phyloP scores from a whole-genome alignment of 2,797 vertebrate species.

The Gallinago solitaria region DNA sequence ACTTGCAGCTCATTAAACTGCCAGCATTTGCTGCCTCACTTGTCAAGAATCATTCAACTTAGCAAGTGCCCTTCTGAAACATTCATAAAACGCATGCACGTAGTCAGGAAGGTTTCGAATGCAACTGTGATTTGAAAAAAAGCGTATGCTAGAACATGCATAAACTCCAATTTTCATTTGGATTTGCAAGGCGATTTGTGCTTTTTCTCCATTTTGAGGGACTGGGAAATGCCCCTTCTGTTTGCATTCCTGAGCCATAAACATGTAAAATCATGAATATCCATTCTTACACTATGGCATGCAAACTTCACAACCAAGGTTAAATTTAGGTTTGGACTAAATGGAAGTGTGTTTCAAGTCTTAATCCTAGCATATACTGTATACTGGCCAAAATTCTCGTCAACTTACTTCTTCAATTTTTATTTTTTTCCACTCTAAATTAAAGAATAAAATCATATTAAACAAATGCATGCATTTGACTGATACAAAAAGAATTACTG shows the following conservation, averaged over 20 bases:
- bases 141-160: neutral
- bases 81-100: conserved; percentile 63
- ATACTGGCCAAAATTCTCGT: neutral
- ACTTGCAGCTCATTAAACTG: conserved; percentile 84
- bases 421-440: neutral
- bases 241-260: neutral
- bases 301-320: neutral
- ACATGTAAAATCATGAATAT: neutral
- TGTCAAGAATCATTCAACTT: conserved; percentile 81
- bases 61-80: conserved; percentile 73
- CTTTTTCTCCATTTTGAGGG: neutral
- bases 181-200: neutral
- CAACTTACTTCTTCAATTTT: neutral
- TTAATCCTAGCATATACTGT: neutral
- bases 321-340: neutral
- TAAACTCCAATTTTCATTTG: neutral
- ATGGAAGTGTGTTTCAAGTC: neutral
- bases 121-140: neutral
- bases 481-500: neutral
- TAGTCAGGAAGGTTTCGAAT: conserved; percentile 1
- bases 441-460: neutral
- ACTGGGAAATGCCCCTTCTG: neutral
- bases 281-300: neutral
- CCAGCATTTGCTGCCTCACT: conserved; percentile 84
- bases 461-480: neutral